Conservation (phyloP, 2,888 invertebrate species). For the Liodrosophila aerea region DNA sequence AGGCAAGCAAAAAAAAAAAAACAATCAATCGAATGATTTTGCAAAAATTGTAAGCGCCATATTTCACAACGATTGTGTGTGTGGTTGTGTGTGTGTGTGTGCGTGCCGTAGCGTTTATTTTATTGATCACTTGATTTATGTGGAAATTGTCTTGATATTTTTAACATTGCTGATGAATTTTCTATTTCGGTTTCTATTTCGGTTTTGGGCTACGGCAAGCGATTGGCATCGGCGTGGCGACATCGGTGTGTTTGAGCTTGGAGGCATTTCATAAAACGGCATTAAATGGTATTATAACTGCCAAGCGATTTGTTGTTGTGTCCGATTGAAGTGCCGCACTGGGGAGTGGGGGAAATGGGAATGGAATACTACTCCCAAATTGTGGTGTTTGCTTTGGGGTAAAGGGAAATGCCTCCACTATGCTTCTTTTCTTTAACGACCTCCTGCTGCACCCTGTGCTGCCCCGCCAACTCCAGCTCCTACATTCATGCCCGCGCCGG, state of each 20-base stretch:
- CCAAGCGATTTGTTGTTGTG: conserved; percentile 37
- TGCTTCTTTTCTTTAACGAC: conserved; percentile 19
- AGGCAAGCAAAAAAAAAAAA: conserved; percentile 13
- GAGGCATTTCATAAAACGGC: conserved; percentile 53
- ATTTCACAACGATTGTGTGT: conserved; percentile 44
- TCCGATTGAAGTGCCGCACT: conserved; percentile 38
- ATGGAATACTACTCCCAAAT: conserved; percentile 1
- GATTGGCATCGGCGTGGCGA: conserved; percentile 36
- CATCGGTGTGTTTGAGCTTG: conserved; percentile 14
- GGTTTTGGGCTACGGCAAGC: conserved; percentile 7
- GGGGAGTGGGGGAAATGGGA: background rate
- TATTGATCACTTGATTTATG: conserved; percentile 68
- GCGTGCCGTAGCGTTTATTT: conserved; percentile 25
- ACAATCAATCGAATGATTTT: conserved; percentile 43
- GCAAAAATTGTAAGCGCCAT: conserved; percentile 27
- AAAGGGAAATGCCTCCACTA: conserved; percentile 23
- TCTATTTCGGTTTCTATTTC: conserved; percentile 60
- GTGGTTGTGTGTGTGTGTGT: conserved; percentile 9
- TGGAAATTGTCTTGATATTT: conserved; percentile 61
- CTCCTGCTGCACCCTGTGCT: conserved; percentile 14
- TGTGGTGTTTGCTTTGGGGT: conserved; percentile 22
- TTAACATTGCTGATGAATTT: conserved; percentile 67
- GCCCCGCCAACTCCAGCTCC: conserved; percentile 27
- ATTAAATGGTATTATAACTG: conserved; percentile 69
- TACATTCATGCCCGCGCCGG: conserved; percentile 30